These are phyloP conservation scores for Punctoribates punctum DNA, from an alignment of 2,888 invertebrate genomes.

Conservation along the genomic window DNA sequence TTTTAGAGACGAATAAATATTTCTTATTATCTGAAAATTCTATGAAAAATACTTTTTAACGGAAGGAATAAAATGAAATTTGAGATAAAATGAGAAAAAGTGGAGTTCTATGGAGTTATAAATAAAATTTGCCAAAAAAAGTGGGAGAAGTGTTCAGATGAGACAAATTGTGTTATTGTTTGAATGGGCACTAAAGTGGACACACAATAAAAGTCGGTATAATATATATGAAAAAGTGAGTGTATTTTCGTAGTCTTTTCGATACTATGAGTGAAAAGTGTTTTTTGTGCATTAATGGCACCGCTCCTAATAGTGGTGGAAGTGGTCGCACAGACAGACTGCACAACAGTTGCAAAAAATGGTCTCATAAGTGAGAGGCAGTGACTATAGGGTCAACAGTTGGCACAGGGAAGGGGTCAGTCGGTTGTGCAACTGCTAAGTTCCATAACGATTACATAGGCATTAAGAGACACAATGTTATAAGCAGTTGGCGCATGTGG, in stretches of 20 bases:
- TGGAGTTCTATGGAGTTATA: not conserved
- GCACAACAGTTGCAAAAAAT: slow-evolving; percentile 36
- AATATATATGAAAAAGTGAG: slow-evolving; percentile 16
- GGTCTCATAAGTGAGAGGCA: slow-evolving; percentile 28
- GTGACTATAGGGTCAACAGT: slow-evolving; percentile 35
- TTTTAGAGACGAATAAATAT: no score
- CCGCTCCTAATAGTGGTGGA: not conserved
- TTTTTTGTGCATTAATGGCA: slow-evolving; percentile 22
- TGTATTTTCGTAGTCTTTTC: slow-evolving; percentile 1
- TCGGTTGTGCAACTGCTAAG: slow-evolving; percentile 8
- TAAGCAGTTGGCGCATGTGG: slow-evolving; percentile 33
- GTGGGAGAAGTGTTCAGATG: not conserved
- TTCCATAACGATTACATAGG: slow-evolving; percentile 28
- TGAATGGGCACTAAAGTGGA: slow-evolving; percentile 20
- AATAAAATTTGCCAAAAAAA: not conserved
- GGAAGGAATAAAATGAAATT: no score
- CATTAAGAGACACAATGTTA: slow-evolving; percentile 11
- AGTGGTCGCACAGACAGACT: not conserved
- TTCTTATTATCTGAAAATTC: no score
- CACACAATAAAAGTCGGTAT: slow-evolving; percentile 29
- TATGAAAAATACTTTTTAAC: no score
- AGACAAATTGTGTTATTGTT: slow-evolving; percentile 24
- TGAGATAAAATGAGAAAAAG: no score
- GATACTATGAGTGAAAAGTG: slow-evolving; percentile 2
- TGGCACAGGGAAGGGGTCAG: slow-evolving; percentile 31